Conservation (phyloP, 2,888 invertebrate genomes). For the Acanthosepion lycidas region DNA sequence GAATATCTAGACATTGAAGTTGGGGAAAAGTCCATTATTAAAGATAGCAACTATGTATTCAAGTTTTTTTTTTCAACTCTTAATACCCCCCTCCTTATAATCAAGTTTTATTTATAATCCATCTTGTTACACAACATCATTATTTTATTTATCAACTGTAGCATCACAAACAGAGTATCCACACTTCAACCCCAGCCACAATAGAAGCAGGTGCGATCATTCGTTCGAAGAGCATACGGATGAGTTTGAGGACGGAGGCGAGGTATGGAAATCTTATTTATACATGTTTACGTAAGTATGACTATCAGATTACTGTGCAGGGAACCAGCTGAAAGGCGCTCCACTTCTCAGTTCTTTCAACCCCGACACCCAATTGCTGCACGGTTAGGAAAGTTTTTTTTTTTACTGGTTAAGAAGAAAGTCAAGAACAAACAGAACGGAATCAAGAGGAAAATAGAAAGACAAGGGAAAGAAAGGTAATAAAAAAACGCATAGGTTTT, state of each 20-base stretch:
- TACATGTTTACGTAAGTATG: conserved; percentile 13
- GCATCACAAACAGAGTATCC: neutral
- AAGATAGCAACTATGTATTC: too few relatives aligned
- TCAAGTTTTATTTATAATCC: neutral
- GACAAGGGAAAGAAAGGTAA: neutral
- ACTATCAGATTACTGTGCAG: neutral
- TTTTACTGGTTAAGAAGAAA: neutral
- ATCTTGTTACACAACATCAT: neutral
- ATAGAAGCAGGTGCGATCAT: conserved; percentile 22
- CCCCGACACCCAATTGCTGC: neutral
- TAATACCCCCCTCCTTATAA: neutral
- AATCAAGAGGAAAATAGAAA: neutral
- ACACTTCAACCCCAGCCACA: neutral
- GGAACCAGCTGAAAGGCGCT: neutral
- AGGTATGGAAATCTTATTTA: conserved; percentile 10
- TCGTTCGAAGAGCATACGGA: neutral
- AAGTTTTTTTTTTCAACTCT: neutral
- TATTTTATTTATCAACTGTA: conserved; percentile 33
- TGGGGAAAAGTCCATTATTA: too few relatives aligned
- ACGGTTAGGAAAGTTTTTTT: neutral
- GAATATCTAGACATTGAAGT: too few relatives aligned
- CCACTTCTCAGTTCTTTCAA: neutral
- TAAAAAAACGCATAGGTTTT: neutral
- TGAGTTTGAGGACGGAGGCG: neutral
- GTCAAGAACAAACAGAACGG: neutral